Percentiles rank a stretch among this genome's conserved stretches.
phyloP scores from a whole-genome alignment of 2,888 invertebrate genomes.

The Cephus sareptanus region DNA sequence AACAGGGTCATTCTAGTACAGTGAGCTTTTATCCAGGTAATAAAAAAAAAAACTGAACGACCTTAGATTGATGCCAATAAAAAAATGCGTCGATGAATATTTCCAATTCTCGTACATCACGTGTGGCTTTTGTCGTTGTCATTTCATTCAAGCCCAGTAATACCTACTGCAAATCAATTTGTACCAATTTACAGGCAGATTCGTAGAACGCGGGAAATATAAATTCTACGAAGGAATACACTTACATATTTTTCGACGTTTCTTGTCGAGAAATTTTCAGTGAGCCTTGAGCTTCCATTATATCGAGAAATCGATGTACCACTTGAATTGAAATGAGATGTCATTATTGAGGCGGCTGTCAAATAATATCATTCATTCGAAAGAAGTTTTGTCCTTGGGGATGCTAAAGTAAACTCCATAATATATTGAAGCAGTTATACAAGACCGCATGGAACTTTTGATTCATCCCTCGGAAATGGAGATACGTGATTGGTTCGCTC shows the following conservation, averaged over 20 bases:
- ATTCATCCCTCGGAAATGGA: not conserved
- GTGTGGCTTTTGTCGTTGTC: not conserved
- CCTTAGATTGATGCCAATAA: not conserved
- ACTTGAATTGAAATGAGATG: not conserved
- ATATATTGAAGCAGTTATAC: not conserved
- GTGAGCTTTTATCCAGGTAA: not conserved
- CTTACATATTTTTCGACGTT: not conserved
- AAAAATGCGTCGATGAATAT: not conserved
- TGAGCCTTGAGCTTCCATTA: not conserved
- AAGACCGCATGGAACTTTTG: not conserved
- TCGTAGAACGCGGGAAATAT: not conserved
- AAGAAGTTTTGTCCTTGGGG: not conserved
- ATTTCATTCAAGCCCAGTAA: not conserved
- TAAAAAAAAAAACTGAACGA: not conserved
- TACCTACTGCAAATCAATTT: not conserved
- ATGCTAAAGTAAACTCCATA: not conserved
- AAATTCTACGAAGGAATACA: not conserved
- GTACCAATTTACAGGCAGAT: not conserved
- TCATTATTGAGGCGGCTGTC: not conserved
- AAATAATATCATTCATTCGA: not conserved
- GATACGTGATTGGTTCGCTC: not conserved
- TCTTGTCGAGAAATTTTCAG: not conserved
- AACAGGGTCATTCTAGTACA: constrained; percentile 16
- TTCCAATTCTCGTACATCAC: not conserved
- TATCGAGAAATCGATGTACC: not conserved